Conservation (phyloP, 2,888 invertebrate genomes). For the Ornithoptera alexandrae region DNA sequence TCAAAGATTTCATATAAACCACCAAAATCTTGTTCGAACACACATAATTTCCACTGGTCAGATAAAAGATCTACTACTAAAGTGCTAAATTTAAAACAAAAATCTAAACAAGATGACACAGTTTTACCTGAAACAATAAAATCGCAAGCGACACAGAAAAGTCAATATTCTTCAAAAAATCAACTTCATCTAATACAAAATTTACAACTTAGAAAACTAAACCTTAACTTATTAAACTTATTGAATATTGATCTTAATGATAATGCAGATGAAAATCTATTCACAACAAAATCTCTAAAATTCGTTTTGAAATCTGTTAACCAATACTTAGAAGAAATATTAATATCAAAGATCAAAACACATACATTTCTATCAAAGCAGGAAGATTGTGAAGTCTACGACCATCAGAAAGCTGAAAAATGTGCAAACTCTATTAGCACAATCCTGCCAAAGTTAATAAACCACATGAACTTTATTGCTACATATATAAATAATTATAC, state of each 20-base stretch:
- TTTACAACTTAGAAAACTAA: slow-evolving; percentile 56
- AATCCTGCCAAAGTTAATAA: slow-evolving; percentile 57
- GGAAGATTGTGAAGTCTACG: slow-evolving; percentile 48
- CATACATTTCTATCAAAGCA: slow-evolving; percentile 61
- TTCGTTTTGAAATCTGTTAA: slow-evolving; percentile 60
- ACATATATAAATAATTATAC: slow-evolving; percentile 39
- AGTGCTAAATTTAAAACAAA: slow-evolving; percentile 45
- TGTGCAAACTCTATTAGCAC: slow-evolving; percentile 54
- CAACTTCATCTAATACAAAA: slow-evolving; percentile 50
- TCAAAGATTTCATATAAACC: slow-evolving; percentile 62
- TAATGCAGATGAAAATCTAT: slow-evolving; percentile 44
- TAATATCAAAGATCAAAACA: slow-evolving; percentile 64
- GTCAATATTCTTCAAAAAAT: slow-evolving; percentile 45
- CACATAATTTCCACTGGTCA: slow-evolving; percentile 45
- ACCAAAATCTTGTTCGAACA: slow-evolving; percentile 50
- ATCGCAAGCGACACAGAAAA: slow-evolving; percentile 59
- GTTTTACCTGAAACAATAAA: slow-evolving; percentile 57
- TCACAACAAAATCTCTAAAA: slow-evolving; percentile 56
- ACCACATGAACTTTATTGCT: slow-evolving; percentile 54
- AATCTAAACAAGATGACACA: slow-evolving; percentile 53
- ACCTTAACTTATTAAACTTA: slow-evolving; percentile 56
- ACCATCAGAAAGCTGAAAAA: slow-evolving; percentile 56
- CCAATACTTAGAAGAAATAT: slow-evolving; percentile 50
- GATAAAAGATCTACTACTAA: slow-evolving; percentile 48
- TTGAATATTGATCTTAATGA: slow-evolving; percentile 54